Percentiles rank a stretch among this genome's conserved stretches.
Evolutionary conservation across 2,797 vertebrate genomes (phyloP).

Genomic region (Momotus momota): DNA sequence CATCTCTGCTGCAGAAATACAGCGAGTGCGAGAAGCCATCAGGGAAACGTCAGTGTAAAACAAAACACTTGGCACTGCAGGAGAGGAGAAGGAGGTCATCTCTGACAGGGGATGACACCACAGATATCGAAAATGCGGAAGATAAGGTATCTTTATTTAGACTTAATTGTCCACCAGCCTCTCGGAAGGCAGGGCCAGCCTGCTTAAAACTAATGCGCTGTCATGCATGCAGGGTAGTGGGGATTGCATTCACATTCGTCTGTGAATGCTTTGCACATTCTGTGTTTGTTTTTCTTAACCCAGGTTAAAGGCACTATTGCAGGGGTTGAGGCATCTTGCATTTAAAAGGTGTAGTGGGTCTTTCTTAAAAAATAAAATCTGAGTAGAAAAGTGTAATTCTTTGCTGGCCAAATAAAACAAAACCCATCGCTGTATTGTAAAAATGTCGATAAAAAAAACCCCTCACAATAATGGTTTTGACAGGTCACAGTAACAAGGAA

Average conservation of each 20-base stretch:
- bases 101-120: slow-evolving; percentile 83
- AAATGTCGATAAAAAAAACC: not conserved
- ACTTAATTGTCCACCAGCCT: slow-evolving; percentile 47
- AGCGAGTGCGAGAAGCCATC: slow-evolving; percentile 95
- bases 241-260: not conserved
- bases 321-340: not conserved
- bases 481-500: slow-evolving; percentile 81
- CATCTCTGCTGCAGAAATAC: slow-evolving; percentile 89
- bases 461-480: not conserved
- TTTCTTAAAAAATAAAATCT: not conserved
- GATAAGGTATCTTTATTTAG: slow-evolving; percentile 83
- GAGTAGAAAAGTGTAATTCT: not conserved
- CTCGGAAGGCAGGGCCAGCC: slow-evolving; percentile 2
- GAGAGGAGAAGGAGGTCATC: slow-evolving; percentile 84
- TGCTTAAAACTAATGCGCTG: slow-evolving; percentile 10
- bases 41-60: slow-evolving; percentile 98
- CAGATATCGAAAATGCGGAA: slow-evolving; percentile 85
- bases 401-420: not conserved
- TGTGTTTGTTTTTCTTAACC: not conserved
- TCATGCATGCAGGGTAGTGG: not conserved
- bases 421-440: not conserved
- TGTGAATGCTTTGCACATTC: not conserved
- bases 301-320: not conserved
- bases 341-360: not conserved
- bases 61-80: slow-evolving; percentile 94